phyloP scores from a whole-genome alignment of 2,797 vertebrate genomes.

The Catamblyrhynchus diadema region DNA sequence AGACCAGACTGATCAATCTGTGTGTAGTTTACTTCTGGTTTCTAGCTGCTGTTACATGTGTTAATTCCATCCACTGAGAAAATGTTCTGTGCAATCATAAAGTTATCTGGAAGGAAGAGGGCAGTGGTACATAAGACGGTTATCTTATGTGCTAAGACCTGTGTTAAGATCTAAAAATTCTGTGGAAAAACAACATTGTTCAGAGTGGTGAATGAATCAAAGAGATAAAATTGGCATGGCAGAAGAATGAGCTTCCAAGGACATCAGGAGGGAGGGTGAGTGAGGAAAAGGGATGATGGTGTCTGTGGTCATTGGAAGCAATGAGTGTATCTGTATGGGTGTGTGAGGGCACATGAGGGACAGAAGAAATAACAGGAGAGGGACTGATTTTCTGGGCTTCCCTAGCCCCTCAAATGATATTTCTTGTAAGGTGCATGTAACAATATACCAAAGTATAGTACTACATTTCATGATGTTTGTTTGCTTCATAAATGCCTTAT shows the following conservation, averaged over 20 bases:
- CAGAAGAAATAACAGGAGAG: neutral
- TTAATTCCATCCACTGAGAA: neutral
- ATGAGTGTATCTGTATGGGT: neutral
- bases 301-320: neutral
- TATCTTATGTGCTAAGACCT: neutral
- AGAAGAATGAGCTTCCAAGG: neutral
- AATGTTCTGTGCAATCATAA: neutral
- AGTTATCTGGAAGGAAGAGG: neutral
- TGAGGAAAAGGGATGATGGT: neutral
- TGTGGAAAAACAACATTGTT: neutral
- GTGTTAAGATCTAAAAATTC: neutral
- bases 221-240: neutral
- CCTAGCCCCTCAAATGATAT: fast-evolving
- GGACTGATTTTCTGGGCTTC: too few relatives aligned
- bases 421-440: neutral
- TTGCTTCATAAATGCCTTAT: neutral
- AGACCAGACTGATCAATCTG: neutral
- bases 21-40: neutral
- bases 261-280: neutral
- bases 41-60: neutral
- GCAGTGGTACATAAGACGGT: neutral
- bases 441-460: neutral
- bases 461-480: neutral
- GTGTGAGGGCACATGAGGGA: fast-evolving
- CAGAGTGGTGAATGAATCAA: neutral